Evolutionary conservation across 2,888 invertebrate genomes (phyloP), one percentile per base, ranked within the genome.

Genomic region (Drosophila lutescens): DNA sequence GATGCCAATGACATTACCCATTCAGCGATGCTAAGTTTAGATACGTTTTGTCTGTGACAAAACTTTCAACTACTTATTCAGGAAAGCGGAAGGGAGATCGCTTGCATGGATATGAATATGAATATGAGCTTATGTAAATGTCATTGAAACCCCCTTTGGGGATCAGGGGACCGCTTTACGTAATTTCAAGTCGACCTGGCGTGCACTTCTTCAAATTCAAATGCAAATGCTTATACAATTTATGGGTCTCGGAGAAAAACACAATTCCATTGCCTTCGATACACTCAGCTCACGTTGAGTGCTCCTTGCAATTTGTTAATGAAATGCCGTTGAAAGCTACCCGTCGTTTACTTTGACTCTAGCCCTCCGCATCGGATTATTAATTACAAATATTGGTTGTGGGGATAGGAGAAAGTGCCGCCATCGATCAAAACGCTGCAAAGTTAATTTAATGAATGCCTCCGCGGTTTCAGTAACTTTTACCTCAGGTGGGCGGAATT

Each of bases 21-120:
- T 44, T 69, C 41, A 71, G 32, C 47, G 32, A 38, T 49, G 51
- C 58, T 40, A 73, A 73, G 72, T 76, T 77, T 67, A 71, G 79
- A 71, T 41, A 61, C 58, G 30, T 57, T 51, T 70, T 72, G 67
- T 66, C 60, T 62, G 54, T 51, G 66, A 61, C 58, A 55, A 62
- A 70, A 67, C 54, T 68, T 58, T 71, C 30, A 30, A 40, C 20
- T 63, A 43, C 43, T 43, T 43, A 6, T 23, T 15, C 32, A 46
- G 40, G 2, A 17, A 2, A 12, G 23, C 49, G 20, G 40, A 38
- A 26, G 12, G 34, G 12, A n/a, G 47, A 26, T 30, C 41, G 36
- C 60, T 30, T 43, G 38, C 10, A 32, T 32, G 58, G 47, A 62
- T 43, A 36, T 63, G 63, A 32, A 23, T 17, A 38, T 49, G 57